phyloP scores from a whole-genome alignment of 2,797 vertebrate species.

The Cuculus canorus region DNA sequence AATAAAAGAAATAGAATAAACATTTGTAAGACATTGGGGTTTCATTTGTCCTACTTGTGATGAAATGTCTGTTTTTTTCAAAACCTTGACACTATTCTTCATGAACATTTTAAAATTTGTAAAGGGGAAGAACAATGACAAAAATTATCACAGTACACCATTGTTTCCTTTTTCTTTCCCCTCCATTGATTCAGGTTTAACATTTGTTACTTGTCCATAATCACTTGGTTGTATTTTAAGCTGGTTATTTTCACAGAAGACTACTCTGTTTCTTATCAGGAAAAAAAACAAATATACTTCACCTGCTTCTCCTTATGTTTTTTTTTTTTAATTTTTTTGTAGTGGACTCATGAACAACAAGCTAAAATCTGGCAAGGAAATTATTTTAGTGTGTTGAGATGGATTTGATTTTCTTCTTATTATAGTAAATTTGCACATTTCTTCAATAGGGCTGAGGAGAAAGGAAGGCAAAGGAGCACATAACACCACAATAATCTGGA shows the following conservation, averaged over 20 bases:
- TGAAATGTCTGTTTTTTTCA: not conserved
- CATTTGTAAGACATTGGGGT: not conserved
- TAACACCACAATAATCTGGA: not conserved
- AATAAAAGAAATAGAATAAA: not conserved
- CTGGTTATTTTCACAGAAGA: not conserved
- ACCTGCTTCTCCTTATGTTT: not conserved
- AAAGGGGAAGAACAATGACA: not conserved
- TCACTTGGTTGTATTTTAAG: not conserved
- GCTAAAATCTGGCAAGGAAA: not conserved
- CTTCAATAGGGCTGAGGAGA: not conserved
- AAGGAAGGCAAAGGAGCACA: not conserved
- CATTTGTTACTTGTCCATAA: not conserved
- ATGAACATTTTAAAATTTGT: not conserved
- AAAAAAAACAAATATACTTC: not conserved
- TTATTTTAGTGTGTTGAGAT: not conserved
- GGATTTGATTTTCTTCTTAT: not conserved
- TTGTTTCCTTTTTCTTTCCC: accelerated
- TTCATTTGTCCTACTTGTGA: not conserved
- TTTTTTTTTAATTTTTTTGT: not conserved
- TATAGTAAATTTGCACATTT: not conserved
- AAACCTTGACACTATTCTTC: not conserved
- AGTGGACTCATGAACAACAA: not conserved
- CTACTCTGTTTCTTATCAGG: not conserved
- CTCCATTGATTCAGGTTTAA: not conserved
- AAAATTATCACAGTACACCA: not conserved